These are phyloP conservation scores for Corapipo altera DNA, from an alignment of 2,113 vertebrate species.

Conservation along the genomic window DNA sequence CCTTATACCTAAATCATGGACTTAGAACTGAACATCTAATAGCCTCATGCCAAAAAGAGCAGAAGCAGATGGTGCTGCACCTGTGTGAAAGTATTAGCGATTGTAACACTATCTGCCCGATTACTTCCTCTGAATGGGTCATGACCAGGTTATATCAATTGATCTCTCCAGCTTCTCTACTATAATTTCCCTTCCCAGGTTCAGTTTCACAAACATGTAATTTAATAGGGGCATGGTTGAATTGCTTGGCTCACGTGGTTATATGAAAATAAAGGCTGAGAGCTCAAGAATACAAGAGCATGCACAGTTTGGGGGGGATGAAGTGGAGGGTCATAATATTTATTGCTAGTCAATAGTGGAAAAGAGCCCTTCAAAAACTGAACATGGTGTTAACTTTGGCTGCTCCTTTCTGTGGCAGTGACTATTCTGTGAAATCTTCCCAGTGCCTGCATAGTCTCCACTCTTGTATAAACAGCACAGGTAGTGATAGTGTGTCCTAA, in stretches of 20 bases:
- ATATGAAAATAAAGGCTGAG: background rate
- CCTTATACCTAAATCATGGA: background rate
- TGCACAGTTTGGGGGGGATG: background rate
- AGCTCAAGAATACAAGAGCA: background rate
- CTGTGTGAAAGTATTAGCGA: background rate
- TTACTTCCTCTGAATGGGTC: constrained; percentile 35
- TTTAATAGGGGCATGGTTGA: background rate
- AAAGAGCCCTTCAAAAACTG: background rate
- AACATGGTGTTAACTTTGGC: background rate
- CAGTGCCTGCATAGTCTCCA: accelerated
- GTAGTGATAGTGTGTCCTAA: background rate
- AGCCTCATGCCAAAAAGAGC: background rate
- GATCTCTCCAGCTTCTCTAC: constrained; percentile 34
- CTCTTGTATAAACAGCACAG: background rate
- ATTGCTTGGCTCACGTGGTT: background rate
- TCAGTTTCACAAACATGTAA: background rate
- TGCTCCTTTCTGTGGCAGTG: background rate
- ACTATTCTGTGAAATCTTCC: background rate
- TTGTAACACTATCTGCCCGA: constrained; percentile 37
- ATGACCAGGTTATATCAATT: constrained; percentile 53
- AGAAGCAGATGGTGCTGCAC: constrained; percentile 36
- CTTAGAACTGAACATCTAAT: background rate
- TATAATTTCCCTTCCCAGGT: constrained; percentile 4
- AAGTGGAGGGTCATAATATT: background rate
- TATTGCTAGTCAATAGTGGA: background rate